Evolutionary conservation across 2,797 vertebrate species (phyloP), one percentile per base, ranked within the genome.

Genomic region (Hippopotamyrus pictus): DNA sequence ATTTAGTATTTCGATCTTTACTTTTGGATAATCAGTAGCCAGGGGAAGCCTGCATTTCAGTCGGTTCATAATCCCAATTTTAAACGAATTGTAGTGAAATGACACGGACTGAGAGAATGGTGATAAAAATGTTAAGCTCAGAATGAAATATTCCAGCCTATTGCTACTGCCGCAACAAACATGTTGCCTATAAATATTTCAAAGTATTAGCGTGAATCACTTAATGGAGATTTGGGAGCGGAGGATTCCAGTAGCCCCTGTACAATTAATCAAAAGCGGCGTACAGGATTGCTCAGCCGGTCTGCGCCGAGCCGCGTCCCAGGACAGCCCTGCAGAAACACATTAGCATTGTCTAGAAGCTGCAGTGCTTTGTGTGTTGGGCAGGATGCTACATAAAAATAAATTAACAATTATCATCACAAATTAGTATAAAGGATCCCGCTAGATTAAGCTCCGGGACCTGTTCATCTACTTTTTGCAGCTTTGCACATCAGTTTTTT

Each of bases 321-420:
- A n/a, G 37, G 33, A 79, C 73, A 12, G 2, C 37, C 73, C 37
- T 9, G 14, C 73, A 79, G 73, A 44, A 79, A 79, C 73, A 79
- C 73, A 79, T 79, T 44, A 79, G 17, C 73, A 44, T 79, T 79
- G 73, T 41, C 73, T 79, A 17, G 37, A 19, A 79, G 25, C 73
- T 8, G 37, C 14, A 44, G 73, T n/a, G 73, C 37, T 79, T 41
- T 79, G 73, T 44, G 73, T n/a, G 33, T 79, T 19, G 73, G 73
- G 73, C 2, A 44, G 73, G 73, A 79, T 79, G 73, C 37, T 79
- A 79, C 73, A 79, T 79, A 44, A 79, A 79, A 79, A 79, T 44
- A 79, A 79, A 79, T 79, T 44, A 79, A 79, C 73, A 79, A 79
- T 79, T 79, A 79, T 79, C 73, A 44, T 79, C 73, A 79, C 41